phyloP scores from a whole-genome alignment of 2,888 invertebrate genomes.

The Lochmaea crataegi region DNA sequence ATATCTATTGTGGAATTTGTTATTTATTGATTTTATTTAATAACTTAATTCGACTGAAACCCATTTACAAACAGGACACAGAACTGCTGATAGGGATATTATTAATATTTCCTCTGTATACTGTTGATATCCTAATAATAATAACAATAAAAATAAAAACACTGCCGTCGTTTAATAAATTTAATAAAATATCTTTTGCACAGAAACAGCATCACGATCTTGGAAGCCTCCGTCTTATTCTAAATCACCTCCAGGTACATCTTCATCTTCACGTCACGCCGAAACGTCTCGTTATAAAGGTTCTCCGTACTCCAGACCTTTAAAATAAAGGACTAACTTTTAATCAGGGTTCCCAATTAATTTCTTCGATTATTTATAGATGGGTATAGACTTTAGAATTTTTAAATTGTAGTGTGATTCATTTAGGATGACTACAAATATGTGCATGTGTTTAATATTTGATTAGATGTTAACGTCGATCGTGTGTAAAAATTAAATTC shows the following conservation, averaged over 20 bases:
- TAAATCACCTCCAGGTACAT: constrained; percentile 18
- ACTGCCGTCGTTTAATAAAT: not conserved
- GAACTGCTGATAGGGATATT: too few species aligned
- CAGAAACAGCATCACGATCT: constrained; percentile 61
- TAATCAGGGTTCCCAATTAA: constrained; percentile 23
- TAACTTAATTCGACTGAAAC: too few species aligned
- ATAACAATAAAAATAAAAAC: constrained; percentile 19
- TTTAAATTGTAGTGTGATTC: not conserved
- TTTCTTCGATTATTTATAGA: not conserved
- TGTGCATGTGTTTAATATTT: not conserved
- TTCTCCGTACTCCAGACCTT: constrained; percentile 70
- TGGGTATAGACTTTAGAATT: not conserved
- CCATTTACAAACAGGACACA: too few species aligned
- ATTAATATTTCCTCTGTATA: not conserved
- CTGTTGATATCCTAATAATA: constrained; percentile 5
- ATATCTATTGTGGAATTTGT: too few species aligned
- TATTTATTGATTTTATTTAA: too few species aligned
- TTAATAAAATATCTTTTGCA: constrained; percentile 39
- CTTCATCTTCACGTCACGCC: constrained; percentile 56
- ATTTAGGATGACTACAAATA: too few species aligned
- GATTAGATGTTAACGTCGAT: not conserved
- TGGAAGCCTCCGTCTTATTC: constrained; percentile 69
- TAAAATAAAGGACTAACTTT: constrained; percentile 64
- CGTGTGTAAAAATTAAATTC: too few species aligned
- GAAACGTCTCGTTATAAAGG: constrained; percentile 69